Evolutionary conservation across 2,888 invertebrate species (phyloP), one percentile per base, ranked within the genome.

Genomic region (Calliopum simillimum): DNA sequence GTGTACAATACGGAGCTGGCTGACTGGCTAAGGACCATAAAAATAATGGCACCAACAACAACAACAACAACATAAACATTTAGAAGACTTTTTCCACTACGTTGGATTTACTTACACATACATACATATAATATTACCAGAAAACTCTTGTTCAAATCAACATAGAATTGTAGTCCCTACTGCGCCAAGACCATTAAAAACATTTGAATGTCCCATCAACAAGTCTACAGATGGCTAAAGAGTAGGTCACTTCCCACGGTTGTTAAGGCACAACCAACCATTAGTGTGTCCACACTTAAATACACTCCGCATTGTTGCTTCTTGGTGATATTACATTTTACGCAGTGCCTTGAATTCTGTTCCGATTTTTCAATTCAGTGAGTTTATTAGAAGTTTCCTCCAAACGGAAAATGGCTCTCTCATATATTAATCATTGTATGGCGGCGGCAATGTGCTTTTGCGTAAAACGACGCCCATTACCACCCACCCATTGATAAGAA

Each of bases 191-290:
- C 59, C 59, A 59, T 59, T 59, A 33, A 59, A 33, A 8, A 8
- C n/a, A n/a, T n/a, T 33, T 33, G 33, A 43, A 33, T 59, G 33
- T n/a, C n/a, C 16, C 59, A 59, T 59, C 59, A 59, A 59, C 59
- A 59, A 59, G 59, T 59, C 59, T 19, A 33, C 59, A 59, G 59
- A 33, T 59, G 59, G 16, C 41, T 14, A 4, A 6, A 3, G 49
- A 16, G 49, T 49, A 19, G n/a, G 49, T n/a, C 33, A 33, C 8
- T 33, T 33, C 33, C 8, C 33, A 33, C 33, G n/a, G n/a, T n/a
- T n/a, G 33, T 33, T 33, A 33, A 33, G 8, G n/a, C n/a, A n/a
- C n/a, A 33, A 6, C 8, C 8, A 8, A 8, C 33, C 33, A 33
- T 33, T 33, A 33, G 33, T 33, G 8, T 33, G 33, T n/a, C n/a